Conservation (phyloP, 2,888 invertebrate genomes). For the Galerucella pusilla region DNA sequence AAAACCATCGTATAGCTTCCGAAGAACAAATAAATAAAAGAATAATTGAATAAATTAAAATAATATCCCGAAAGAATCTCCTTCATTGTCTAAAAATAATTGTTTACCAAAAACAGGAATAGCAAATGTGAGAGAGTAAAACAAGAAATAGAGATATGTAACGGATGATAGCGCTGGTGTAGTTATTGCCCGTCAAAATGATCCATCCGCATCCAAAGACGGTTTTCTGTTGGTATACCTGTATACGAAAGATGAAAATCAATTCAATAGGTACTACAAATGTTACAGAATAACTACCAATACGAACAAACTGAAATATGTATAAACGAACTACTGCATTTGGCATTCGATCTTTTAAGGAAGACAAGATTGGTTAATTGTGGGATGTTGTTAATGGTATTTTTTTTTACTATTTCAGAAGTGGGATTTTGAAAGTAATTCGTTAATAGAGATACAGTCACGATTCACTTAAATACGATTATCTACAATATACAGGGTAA, state of each 20-base stretch:
- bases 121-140: slow-evolving; percentile 8
- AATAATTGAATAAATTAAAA: too few relatives aligned
- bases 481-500: too few relatives aligned
- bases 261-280: slow-evolving; percentile 17
- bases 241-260: slow-evolving; percentile 15
- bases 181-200: slow-evolving; percentile 14
- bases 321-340: slow-evolving; percentile 13
- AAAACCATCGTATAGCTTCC: too few relatives aligned
- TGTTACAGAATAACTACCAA: slow-evolving; percentile 7
- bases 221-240: slow-evolving; percentile 1
- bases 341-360: slow-evolving; percentile 12
- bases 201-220: slow-evolving; percentile 14
- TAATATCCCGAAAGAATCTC: too few relatives aligned
- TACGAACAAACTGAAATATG: slow-evolving; percentile 15
- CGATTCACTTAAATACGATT: too few relatives aligned
- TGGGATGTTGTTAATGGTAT: background rate
- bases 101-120: background rate
- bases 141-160: slow-evolving; percentile 4
- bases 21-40: too few relatives aligned
- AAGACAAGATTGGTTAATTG: slow-evolving; percentile 13
- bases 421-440: background rate
- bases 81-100: background rate
- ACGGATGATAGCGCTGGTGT: slow-evolving; percentile 5
- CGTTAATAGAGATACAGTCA: background rate
- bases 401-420: too few relatives aligned